A percentile compares a stretch with the other conserved stretches of the same genome.
These are phyloP conservation scores for Chelonus insularis DNA, from an alignment of 1,140 invertebrate species.

Conservation along the genomic window DNA sequence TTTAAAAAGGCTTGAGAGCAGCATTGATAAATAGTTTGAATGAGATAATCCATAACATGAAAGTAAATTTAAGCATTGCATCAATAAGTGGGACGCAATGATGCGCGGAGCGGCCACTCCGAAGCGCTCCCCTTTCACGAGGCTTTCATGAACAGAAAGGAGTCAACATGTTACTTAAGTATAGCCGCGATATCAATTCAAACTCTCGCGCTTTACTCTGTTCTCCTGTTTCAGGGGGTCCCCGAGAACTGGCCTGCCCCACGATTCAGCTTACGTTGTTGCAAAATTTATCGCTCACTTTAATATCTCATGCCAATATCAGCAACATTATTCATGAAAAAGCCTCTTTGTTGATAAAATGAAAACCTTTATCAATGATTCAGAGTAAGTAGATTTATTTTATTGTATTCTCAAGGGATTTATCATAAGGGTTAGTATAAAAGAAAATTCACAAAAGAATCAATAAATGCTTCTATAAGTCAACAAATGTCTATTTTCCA, in stretches of 20 bases:
- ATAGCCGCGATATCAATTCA: background rate
- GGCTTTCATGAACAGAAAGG: slow-evolving; percentile 44
- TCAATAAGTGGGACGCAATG: slow-evolving; percentile 49
- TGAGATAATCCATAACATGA: background rate
- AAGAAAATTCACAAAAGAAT: background rate
- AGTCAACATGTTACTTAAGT: slow-evolving; percentile 28
- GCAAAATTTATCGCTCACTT: slow-evolving; percentile 4
- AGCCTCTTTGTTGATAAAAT: no score
- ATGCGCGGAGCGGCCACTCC: slow-evolving; percentile 58
- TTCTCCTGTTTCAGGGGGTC: slow-evolving; percentile 48
- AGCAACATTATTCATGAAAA: no score
- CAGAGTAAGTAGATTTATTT: no score
- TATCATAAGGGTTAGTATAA: background rate
- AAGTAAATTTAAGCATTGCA: background rate
- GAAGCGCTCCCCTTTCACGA: slow-evolving; percentile 59
- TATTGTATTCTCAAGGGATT: background rate
- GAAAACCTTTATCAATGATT: no score
- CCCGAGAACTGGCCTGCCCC: slow-evolving; percentile 59
- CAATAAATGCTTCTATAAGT: background rate
- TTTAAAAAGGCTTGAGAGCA: no score
- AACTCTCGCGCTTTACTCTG: slow-evolving; percentile 30
- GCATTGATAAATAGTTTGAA: no score
- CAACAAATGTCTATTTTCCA: slow-evolving; percentile 82
- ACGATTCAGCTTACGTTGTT: slow-evolving; percentile 43
- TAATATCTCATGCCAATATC: background rate